These are phyloP conservation scores for Carabus problematicus DNA, from an alignment of 2,888 invertebrate genomes.

Conservation along the genomic window DNA sequence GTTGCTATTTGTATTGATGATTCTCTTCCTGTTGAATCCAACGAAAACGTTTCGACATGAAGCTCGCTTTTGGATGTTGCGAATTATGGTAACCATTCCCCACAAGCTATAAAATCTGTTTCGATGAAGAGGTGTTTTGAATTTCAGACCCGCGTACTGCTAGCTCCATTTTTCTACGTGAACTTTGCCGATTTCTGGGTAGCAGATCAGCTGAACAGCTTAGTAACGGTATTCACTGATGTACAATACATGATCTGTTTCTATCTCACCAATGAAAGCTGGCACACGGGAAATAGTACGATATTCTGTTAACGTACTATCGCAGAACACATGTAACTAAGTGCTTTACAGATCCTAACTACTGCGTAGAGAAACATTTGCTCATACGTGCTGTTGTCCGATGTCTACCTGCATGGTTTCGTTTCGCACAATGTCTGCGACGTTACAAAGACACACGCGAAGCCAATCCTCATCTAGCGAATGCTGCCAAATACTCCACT, in stretches of 20 bases:
- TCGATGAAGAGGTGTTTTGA: conserved; percentile 10
- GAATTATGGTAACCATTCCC: conserved; percentile 76
- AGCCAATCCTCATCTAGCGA: conserved; percentile 94
- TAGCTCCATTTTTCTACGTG: conserved; percentile 93
- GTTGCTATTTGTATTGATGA: conserved; percentile 80
- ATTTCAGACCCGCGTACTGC: conserved; percentile 78
- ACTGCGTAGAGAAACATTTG: conserved; percentile 74
- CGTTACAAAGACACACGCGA: conserved; percentile 94
- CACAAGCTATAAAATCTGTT: background rate
- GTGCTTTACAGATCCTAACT: conserved; percentile 64
- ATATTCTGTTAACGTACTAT: conserved; percentile 6
- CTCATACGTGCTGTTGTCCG: conserved; percentile 85
- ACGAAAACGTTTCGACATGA: conserved; percentile 90
- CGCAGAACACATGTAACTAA: background rate
- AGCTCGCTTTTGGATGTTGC: conserved; percentile 92
- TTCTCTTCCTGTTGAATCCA: conserved; percentile 89
- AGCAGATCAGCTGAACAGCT: conserved; percentile 95
- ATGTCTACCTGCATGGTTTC: conserved; percentile 95
- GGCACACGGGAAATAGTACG: conserved; percentile 69
- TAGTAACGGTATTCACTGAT: conserved; percentile 88
- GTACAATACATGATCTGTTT: conserved; percentile 94
- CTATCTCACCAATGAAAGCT: conserved; percentile 81
- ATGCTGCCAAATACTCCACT: conserved; percentile 98
- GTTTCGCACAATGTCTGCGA: conserved; percentile 95
- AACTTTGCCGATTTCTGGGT: conserved; percentile 99